These are phyloP conservation scores for Temnopleurus reevesii DNA, from an alignment of 53 echinoderm and acorn worm species.

Conservation along the genomic window DNA sequence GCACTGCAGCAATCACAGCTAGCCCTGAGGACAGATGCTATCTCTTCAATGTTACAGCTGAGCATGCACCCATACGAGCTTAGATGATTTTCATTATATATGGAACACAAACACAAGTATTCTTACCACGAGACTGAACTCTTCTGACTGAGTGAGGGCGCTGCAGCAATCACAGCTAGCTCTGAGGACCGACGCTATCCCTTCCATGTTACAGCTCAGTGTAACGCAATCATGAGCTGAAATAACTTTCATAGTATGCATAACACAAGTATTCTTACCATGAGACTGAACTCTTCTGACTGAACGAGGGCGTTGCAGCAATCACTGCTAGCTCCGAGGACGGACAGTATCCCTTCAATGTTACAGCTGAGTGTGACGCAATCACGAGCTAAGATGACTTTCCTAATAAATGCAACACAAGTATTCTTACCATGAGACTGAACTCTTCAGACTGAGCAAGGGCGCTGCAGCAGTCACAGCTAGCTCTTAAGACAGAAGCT, in stretches of 20 bases:
- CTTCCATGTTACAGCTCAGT: slow-evolving; percentile 93
- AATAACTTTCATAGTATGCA: no score
- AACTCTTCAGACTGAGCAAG: slow-evolving; percentile 78
- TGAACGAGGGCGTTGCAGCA: no score
- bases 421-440: slow-evolving; percentile 71
- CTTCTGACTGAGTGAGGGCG: slow-evolving; percentile 73
- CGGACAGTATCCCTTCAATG: no score
- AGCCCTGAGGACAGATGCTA: slow-evolving; percentile 82
- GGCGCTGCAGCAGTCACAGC: slow-evolving; percentile 69
- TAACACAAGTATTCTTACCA: no score
- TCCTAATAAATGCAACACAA: background rate
- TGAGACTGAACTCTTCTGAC: no score
- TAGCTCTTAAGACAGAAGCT: slow-evolving; percentile 77
- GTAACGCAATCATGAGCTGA: slow-evolving; percentile 96
- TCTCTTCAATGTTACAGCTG: slow-evolving; percentile 94
- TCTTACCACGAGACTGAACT: slow-evolving; percentile 81
- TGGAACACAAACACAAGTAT: background rate
- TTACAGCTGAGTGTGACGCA: no score
- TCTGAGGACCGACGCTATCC: slow-evolving; percentile 84
- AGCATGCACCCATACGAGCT: slow-evolving; percentile 87
- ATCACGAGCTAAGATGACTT: no score
- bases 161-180: slow-evolving; percentile 70
- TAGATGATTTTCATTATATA: no score
- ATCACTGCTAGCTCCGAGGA: no score
- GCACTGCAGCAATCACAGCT: slow-evolving; percentile 68